These are phyloP conservation scores for Norana najaformis DNA, from an alignment of 2,888 invertebrate species.

Conservation along the genomic window DNA sequence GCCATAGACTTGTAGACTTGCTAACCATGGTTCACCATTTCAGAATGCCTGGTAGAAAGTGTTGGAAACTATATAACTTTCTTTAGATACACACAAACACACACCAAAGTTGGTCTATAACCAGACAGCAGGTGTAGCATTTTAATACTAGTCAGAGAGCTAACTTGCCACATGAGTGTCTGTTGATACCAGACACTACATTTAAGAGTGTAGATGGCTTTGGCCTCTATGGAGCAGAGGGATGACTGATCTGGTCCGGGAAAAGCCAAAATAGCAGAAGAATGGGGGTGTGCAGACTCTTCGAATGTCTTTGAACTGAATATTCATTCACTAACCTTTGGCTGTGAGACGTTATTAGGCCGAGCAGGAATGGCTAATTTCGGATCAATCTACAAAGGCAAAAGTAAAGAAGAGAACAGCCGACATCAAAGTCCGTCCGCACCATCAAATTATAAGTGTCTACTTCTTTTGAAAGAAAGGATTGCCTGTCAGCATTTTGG, in stretches of 20 bases:
- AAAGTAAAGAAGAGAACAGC: neutral
- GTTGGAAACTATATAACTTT: no score
- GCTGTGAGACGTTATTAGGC: slow-evolving; percentile 44
- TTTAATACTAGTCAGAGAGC: neutral
- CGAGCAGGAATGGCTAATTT: slow-evolving; percentile 93
- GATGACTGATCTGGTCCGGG: neutral
- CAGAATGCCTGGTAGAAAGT: no score
- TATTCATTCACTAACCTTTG: slow-evolving; percentile 43
- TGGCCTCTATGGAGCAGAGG: neutral
- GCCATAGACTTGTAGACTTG: no score
- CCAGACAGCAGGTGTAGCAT: neutral
- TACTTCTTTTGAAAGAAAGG: neutral
- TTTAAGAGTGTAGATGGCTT: neutral
- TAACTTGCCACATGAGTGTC: neutral
- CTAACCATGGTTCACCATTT: no score
- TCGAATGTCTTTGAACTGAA: neutral
- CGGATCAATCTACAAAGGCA: slow-evolving; percentile 83
- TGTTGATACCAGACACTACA: neutral
- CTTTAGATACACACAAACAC: no score
- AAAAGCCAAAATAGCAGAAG: neutral
- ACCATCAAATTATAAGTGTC: neutral
- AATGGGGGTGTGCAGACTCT: no score
- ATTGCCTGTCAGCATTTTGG: neutral
- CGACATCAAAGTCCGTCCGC: neutral
- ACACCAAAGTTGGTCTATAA: neutral